These are phyloP conservation scores for Cylindroiulus punctatus DNA, from an alignment of 2,888 invertebrate species.

Conservation along the genomic window DNA sequence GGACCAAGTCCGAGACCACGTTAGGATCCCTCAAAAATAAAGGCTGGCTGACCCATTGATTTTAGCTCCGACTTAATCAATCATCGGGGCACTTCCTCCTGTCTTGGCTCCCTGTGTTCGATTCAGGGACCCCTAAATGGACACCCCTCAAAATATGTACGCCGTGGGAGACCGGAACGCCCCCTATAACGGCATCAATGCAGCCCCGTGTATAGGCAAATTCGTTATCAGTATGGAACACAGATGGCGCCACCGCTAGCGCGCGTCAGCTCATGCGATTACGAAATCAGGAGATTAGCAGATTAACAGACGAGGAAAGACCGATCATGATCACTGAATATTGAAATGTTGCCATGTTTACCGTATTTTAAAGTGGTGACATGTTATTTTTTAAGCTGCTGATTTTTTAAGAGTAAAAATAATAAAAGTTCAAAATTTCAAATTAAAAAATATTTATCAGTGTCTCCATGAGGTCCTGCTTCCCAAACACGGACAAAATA, in stretches of 20 bases:
- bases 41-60: constrained; percentile 43
- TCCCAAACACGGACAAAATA: too few species aligned
- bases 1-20: background rate
- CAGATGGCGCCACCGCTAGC: constrained; percentile 10
- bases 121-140: background rate
- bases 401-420: too few species aligned
- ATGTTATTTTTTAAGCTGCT: too few species aligned
- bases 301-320: too few species aligned
- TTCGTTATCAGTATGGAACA: background rate
- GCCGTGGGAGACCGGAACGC: background rate
- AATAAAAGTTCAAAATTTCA: too few species aligned
- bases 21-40: constrained; percentile 14
- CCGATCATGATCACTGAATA: too few species aligned
- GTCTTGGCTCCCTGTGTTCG: constrained; percentile 17
- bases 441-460: too few species aligned
- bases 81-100: constrained; percentile 43
- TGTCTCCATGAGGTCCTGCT: too few species aligned
- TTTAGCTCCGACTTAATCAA: constrained; percentile 29
- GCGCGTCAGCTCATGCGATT: too few species aligned
- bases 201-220: background rate
- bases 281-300: too few species aligned
- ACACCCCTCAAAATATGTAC: background rate
- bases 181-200: background rate
- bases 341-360: too few species aligned
- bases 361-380: too few species aligned